Base-by-base conservation (phyloP, 1,140 invertebrate species). In the Brachystomella parvula region DNA sequence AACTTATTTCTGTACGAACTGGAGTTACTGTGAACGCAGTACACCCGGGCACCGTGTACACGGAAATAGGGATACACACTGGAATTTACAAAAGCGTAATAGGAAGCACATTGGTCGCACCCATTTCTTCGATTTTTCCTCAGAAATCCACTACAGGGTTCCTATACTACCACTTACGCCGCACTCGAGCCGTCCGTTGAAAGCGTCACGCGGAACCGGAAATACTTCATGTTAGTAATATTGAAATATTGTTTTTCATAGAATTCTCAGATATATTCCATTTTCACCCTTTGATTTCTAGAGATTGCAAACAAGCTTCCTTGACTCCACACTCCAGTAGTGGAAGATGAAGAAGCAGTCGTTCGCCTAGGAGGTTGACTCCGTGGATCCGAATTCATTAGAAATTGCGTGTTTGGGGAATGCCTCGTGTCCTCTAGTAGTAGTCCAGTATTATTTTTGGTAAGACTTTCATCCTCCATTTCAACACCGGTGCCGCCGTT, bases 41-140 rank as follows among this genome's bases (percentile, higher is more conserved):
- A 17, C 87, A 96, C 83, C 94, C 94, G 9, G 93, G 94, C 29
- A 80, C 93, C 62, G 86, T 90, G 0, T 84, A 88, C 76, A 95
- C 93, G 2, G 83, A 90, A 64, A 81, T 94, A 29, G 85, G 84
- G 17, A 81, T 90, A 1, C 85, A 96, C 76, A 85, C 93, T 83
- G 76, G 81, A 30, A 83, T 88, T 73, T 66, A 84, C 81, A 75
- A 76, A n/a, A 79, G 75, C 62, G 70, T 71, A 47, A 61, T 81
- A 19, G 72, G 77, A 30, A 74, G 79, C 32, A 79, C 84, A 53
- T 73, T 93, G 17, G 69, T 92, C 0, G 84, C 85, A 74, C 87
- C n/a, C 88, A 0, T 67, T 93, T 3, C 76, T 86, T 33, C 92
- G 87, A 86, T 81, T 88, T 0, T 85, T 93, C 74, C 78, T 90